A percentile compares a stretch with the other conserved stretches of the same genome.
Evolutionary conservation across 23 tunicate genomes (phyloP).

Genomic region (Styela plicata): DNA sequence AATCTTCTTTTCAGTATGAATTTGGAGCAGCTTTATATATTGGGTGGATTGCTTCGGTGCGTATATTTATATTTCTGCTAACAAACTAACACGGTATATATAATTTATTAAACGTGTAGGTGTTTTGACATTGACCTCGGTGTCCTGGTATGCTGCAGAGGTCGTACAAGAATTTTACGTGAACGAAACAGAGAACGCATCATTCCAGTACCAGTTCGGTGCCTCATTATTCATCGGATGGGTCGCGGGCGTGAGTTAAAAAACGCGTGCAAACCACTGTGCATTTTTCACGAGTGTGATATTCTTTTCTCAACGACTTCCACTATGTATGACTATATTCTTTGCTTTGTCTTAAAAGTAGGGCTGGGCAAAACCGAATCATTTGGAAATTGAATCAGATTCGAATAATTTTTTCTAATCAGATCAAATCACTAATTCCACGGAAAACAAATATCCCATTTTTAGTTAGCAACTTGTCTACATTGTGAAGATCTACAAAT

Average conservation of each 20-base stretch:
- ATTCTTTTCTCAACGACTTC: no score
- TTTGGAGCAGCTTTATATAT: slow-evolving; percentile 79
- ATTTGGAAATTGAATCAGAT: no score
- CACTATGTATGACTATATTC: no score
- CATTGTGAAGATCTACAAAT: no score
- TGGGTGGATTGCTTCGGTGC: slow-evolving; percentile 67
- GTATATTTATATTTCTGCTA: neutral
- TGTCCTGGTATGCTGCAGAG: slow-evolving; percentile 88
- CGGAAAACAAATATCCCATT: no score
- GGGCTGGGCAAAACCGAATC: no score
- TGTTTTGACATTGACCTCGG: slow-evolving; percentile 43
- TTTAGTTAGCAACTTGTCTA: no score
- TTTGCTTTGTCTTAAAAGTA: no score
- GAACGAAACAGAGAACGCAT: neutral
- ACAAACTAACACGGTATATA: neutral
- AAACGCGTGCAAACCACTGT: no score
- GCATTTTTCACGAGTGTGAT: no score
- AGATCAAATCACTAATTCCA: no score
- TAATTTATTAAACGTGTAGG: slow-evolving; percentile 31
- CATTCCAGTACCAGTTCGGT: slow-evolving; percentile 74
- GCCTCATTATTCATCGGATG: slow-evolving; percentile 80
- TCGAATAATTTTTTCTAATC: no score
- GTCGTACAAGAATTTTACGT: slow-evolving; percentile 43
- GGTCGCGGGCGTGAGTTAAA: slow-evolving; percentile 71
- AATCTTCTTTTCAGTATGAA: slow-evolving; percentile 59